Base-by-base conservation (phyloP, 2,113 vertebrate species). In the Burhinus bistriatus region DNA sequence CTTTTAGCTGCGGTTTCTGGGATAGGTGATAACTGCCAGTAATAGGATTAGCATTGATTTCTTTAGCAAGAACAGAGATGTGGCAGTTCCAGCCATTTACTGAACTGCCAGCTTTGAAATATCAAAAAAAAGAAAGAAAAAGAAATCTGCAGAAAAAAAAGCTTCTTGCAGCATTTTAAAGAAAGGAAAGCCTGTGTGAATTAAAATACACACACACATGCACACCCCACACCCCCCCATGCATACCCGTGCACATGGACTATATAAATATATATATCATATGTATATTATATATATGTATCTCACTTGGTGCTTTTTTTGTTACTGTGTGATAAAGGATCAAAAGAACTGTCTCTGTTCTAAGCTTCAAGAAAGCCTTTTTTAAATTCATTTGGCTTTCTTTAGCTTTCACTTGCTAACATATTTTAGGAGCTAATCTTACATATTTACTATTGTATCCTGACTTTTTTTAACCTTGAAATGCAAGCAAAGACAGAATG, bases 41-140 rank as follows among this genome's bases (percentile, higher is more conserved):
- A 99, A 99, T 99, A 99, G 99, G 99, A 99, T 99, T 99, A 99
- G 99, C 99, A 99, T 99, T 99, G 99, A 99, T 99, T 99, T 99
- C 99, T 99, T 99, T 99, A 99, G 99, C 99, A 99, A 99, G 99
- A 99, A 99, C 99, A 99, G 99, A 99, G 99, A 99, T 99, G 99
- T 99, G 99, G 99, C 99, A 99, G 99, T 99, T 99, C 99, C 99
- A 99, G 99, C 99, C 99, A 99, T 99, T 99, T 99, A 99, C 99
- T 99, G 99, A 99, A 99, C 99, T 99, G 99, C 99, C 99, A 99
- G 99, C 99, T 99, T 99, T 99, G 99, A 99, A 99, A 99, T 99
- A 99, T 99, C 99, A 99, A 99, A 99, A 99, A 98, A 99, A 98
- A 98, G 97, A 98, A 98, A 98, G 96, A 98, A 98, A 98, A 98